phyloP scores from a whole-genome alignment of 30 jellyfish, hydroid and myxozoan species.

The Aurelia coerulea region DNA sequence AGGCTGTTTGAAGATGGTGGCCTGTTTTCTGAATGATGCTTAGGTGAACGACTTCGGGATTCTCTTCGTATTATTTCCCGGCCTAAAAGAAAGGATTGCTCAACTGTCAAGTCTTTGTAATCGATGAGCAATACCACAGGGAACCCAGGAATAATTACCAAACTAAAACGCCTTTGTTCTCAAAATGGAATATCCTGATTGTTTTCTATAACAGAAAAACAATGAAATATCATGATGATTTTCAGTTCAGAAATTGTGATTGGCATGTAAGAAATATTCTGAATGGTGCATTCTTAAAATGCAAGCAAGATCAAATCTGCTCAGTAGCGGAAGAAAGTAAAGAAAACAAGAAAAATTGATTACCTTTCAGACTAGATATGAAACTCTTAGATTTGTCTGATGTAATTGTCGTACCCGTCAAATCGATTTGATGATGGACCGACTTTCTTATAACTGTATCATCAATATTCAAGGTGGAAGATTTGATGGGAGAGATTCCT shows the following conservation, averaged over 20 bases:
- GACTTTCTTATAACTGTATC: constrained; percentile 50
- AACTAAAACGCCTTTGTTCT: no score
- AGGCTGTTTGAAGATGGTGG: constrained; percentile 70
- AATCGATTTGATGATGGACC: constrained; percentile 57
- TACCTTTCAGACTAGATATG: constrained; percentile 40
- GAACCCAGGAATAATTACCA: no score
- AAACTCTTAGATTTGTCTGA: constrained; percentile 27
- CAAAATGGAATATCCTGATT: no score
- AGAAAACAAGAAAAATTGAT: not conserved
- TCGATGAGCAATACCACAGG: no score
- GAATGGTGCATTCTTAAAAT: no score
- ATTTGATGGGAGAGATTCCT: constrained; percentile 47
- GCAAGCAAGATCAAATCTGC: no score
- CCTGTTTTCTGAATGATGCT: constrained; percentile 51
- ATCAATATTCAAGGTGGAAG: constrained; percentile 31
- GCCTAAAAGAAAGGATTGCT: constrained; percentile 6
- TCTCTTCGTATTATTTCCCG: constrained; percentile 56
- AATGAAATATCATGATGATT: no score
- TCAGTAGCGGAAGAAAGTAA: not conserved
- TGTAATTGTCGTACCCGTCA: constrained; percentile 51
- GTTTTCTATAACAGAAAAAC: no score
- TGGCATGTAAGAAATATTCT: no score
- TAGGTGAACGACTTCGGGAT: constrained; percentile 52
- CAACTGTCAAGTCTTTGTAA: no score
- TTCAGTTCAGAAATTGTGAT: no score